phyloP scores from a whole-genome alignment of 1,140 invertebrate genomes.

The Drosophila repletoides region DNA sequence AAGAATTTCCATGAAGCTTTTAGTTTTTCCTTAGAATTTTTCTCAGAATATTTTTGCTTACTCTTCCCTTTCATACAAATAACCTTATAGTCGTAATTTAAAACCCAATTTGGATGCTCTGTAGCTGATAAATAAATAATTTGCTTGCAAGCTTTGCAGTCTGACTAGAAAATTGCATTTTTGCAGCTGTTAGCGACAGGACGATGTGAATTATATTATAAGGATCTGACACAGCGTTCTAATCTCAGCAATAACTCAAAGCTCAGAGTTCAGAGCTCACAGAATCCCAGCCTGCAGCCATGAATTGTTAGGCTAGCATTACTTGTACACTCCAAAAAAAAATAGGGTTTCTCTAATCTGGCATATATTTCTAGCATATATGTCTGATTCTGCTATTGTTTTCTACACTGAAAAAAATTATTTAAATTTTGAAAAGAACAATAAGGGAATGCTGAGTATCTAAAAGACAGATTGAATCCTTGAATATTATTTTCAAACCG shows the following conservation, averaged over 20 bases:
- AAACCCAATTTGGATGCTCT: too few species aligned
- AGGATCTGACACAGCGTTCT: constrained; percentile 11
- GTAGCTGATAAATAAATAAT: too few species aligned
- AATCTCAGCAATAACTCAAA: constrained; percentile 28
- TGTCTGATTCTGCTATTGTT: too few species aligned
- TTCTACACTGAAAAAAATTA: too few species aligned
- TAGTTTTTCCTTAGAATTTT: background rate
- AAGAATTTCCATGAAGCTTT: background rate
- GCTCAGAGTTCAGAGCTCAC: background rate
- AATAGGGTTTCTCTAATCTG: too few species aligned
- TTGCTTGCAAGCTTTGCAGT: background rate
- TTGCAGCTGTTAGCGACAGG: constrained; percentile 5
- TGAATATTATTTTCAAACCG: too few species aligned
- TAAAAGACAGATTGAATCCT: too few species aligned
- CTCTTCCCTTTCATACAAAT: background rate
- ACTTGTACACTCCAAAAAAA: too few species aligned
- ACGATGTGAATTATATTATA: constrained; percentile 6
- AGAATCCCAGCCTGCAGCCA: background rate
- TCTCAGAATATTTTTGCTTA: background rate
- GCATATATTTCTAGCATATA: too few species aligned
- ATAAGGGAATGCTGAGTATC: too few species aligned
- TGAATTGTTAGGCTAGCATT: constrained; percentile 5
- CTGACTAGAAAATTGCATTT: constrained; percentile 17
- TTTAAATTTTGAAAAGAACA: too few species aligned
- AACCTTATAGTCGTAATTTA: too few species aligned